These are phyloP conservation scores for Parauchenoglanis ngamensis DNA, from an alignment of 2,797 vertebrate genomes.

Conservation along the genomic window DNA sequence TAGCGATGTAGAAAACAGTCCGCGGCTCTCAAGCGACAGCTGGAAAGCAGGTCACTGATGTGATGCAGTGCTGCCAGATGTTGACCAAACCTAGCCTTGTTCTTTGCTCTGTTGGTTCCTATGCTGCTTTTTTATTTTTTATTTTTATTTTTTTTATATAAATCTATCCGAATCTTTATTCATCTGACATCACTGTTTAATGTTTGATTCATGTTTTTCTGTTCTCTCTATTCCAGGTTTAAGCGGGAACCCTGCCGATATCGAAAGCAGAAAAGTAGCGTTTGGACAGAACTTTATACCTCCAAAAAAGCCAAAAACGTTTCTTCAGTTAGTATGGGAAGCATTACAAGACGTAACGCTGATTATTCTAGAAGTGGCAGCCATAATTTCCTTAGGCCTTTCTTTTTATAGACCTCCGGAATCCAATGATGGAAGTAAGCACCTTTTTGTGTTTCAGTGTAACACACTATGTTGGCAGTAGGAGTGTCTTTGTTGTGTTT, in stretches of 20 bases:
- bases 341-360: conserved; percentile 98
- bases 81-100: background rate
- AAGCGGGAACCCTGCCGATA: conserved; percentile 93
- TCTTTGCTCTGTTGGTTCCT: background rate
- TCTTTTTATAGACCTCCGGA: conserved; percentile 98
- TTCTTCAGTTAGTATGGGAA: conserved; percentile 99
- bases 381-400: conserved; percentile 98
- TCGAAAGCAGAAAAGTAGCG: conserved; percentile 92
- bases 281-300: conserved; percentile 99
- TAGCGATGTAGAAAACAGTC: background rate
- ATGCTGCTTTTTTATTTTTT: background rate
- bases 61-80: background rate
- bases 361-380: conserved; percentile 99
- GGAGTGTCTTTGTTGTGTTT: background rate
- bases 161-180: background rate
- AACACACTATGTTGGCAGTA: background rate
- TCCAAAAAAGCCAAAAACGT: conserved; percentile 99
- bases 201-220: background rate
- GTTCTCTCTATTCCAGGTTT: conserved; percentile 78
- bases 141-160: background rate
- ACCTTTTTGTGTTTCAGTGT: conserved; percentile 27
- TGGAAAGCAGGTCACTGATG: background rate
- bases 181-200: background rate
- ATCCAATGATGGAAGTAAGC: conserved; percentile 86
- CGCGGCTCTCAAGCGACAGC: background rate